Evolutionary conservation across 1,140 invertebrate genomes (phyloP).

Genomic region (Cataglyphis hispanica): DNA sequence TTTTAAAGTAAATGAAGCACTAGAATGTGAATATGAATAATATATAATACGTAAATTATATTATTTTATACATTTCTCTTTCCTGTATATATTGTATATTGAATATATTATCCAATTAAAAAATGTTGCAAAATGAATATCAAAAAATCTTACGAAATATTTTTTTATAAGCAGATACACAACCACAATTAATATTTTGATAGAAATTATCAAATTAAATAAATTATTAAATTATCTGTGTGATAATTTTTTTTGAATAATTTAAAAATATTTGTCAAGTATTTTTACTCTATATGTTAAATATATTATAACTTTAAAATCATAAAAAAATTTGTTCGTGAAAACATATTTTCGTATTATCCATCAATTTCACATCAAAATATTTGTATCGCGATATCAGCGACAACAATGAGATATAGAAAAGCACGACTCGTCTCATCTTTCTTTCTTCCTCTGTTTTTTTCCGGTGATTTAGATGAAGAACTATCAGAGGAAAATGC

Average conservation of each 20-base stretch:
- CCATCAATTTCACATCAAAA: not conserved
- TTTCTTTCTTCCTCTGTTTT: not conserved
- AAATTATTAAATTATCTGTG: too few species aligned
- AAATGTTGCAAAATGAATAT: not conserved
- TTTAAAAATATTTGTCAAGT: not conserved
- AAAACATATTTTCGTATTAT: not conserved
- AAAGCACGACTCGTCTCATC: not conserved
- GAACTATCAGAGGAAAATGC: conserved; percentile 25
- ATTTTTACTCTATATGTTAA: not conserved
- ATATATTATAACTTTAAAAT: not conserved
- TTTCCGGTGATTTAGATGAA: conserved; percentile 49
- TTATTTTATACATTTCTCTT: too few species aligned
- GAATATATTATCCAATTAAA: not conserved
- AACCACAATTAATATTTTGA: not conserved
- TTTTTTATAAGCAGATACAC: not conserved
- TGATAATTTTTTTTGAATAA: conserved; percentile 10
- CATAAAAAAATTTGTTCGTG: conserved; percentile 6
- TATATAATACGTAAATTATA: not conserved
- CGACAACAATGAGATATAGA: not conserved
- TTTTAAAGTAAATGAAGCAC: conserved; percentile 1
- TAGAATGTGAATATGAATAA: not conserved
- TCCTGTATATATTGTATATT: not conserved
- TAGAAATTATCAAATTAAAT: conserved; percentile 8
- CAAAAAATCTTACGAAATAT: not conserved
- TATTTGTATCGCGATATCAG: conserved; percentile 22